Evolutionary conservation across 2,113 vertebrate genomes (phyloP).

Genomic region (Lepisosteus oculatus): DNA sequence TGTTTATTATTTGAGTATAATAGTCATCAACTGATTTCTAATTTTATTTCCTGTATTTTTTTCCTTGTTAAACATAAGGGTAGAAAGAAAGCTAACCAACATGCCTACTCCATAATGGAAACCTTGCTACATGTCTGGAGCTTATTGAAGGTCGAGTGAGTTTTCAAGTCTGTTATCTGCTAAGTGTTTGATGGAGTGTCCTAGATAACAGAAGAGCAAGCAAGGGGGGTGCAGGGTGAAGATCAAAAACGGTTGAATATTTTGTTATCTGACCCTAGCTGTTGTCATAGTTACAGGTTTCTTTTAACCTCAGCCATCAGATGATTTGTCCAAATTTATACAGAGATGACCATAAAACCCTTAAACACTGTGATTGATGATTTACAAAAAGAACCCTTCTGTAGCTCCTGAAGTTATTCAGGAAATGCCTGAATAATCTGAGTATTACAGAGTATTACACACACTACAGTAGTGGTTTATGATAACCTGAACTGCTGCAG

Average conservation of each 20-base stretch:
- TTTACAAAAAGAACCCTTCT: too few relatives aligned
- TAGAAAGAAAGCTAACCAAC: slow-evolving; percentile 32
- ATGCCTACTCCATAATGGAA: slow-evolving; percentile 46
- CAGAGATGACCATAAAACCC: slow-evolving; percentile 3
- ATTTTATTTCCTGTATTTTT: too few relatives aligned
- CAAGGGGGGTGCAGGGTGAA: slow-evolving; percentile 74
- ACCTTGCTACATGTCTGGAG: slow-evolving; percentile 65
- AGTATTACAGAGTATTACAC: too few relatives aligned
- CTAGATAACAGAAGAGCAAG: slow-evolving; percentile 83
- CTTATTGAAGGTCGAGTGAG: slow-evolving; percentile 85
- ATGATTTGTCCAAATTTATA: slow-evolving; percentile 69
- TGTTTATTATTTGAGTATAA: too few relatives aligned
- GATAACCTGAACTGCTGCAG: too few relatives aligned
- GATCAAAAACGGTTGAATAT: slow-evolving; percentile 81
- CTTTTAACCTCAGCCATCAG: slow-evolving; percentile 77
- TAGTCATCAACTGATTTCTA: too few relatives aligned
- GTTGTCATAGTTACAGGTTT: slow-evolving; percentile 82
- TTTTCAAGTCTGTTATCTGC: slow-evolving; percentile 85
- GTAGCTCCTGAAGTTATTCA: too few relatives aligned
- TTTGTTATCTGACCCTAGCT: slow-evolving; percentile 84
- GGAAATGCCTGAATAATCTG: too few relatives aligned
- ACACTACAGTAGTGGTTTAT: too few relatives aligned
- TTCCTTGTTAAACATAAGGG: neutral
- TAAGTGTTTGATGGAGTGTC: slow-evolving; percentile 83
- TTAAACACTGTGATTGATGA: too few relatives aligned